These are phyloP conservation scores for Sebastes kiyomatsui DNA, from an alignment of 2,797 vertebrate genomes.

Conservation along the genomic window DNA sequence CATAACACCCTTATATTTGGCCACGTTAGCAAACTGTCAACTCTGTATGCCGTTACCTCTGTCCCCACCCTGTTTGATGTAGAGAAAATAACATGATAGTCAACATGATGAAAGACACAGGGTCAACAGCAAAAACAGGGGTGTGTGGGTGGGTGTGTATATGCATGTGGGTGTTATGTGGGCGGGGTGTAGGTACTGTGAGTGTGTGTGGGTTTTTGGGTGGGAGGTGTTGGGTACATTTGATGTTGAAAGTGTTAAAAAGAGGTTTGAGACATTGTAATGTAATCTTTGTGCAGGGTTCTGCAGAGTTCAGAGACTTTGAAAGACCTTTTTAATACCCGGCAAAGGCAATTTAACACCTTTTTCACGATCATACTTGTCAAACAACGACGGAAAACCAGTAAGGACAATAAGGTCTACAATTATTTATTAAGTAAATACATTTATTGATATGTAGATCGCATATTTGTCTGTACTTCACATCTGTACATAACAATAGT, in stretches of 20 bases:
- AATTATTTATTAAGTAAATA: not conserved
- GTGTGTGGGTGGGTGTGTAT: conserved; percentile 30
- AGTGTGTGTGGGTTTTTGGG: conserved; percentile 40
- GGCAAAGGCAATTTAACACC: no score
- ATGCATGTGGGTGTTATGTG: conserved; percentile 52
- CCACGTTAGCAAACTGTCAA: not conserved
- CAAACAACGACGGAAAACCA: not conserved
- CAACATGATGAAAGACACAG: conserved; percentile 28
- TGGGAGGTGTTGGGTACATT: conserved; percentile 39
- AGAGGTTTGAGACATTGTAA: not conserved
- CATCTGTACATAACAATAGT: not conserved
- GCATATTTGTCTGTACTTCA: not conserved
- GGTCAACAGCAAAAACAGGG: conserved; percentile 4
- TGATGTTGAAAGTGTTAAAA: conserved; percentile 29
- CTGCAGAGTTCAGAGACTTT: not conserved
- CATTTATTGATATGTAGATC: not conserved
- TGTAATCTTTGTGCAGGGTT: not conserved
- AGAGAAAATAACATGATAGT: conserved; percentile 22
- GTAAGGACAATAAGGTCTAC: not conserved
- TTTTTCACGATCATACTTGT: not conserved
- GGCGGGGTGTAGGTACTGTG: conserved; percentile 50
- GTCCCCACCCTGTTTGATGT: conserved; percentile 21
- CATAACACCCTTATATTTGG: conserved; percentile 22
- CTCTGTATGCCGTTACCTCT: not conserved
- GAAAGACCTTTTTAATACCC: not conserved